Base-by-base conservation (phyloP, 1,140 invertebrate species). In the Hyles vespertilio region DNA sequence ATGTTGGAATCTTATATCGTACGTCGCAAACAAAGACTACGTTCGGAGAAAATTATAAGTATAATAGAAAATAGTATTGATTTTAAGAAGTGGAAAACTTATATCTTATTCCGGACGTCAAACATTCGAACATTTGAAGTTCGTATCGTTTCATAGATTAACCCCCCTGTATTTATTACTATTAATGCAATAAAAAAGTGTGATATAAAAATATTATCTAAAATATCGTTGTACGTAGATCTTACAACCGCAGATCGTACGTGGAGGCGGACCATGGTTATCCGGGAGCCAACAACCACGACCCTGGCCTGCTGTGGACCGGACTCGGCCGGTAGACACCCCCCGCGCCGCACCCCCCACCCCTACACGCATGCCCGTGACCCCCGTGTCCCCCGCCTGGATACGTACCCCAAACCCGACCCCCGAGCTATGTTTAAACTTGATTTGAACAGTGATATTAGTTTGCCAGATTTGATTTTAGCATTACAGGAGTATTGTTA, bases 241-340 rank as follows among this genome's bases (percentile, higher is more conserved):
- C 84, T 81, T 88, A 88, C 84, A 86, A 88, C 82, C 83, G 85
- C 78, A 88, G 85, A 88, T 88, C 85, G 63, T 77, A 78, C 64
- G 61, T 83, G 78, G 82, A 88, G 77, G 63, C 76, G 62, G 77
- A 81, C 63, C 71, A 63, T 32, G 62, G 49, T 0, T 87, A 87
- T 66, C 85, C 85, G 4, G 74, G 73, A 0, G 85, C 85, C 48
- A 88, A 88, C 67, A 72, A 84, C 56, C 83, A 88, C 66, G 85
- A 88, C 69, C 85, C 85, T 5, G 83, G 76, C 2, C 66, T 88
- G 70, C 79, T 88, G 78, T 88, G 85, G 85, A 83, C 85, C n/a
- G 83, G 83, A 4, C 78, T 88, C 52, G 85, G 83, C 44, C 83
- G 77, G 77, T 84, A 84, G 74, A 74, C 74, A 8, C 40, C 57